phyloP scores from a whole-genome alignment of 2,113 vertebrate genomes.

The Lepisosteus oculatus region DNA sequence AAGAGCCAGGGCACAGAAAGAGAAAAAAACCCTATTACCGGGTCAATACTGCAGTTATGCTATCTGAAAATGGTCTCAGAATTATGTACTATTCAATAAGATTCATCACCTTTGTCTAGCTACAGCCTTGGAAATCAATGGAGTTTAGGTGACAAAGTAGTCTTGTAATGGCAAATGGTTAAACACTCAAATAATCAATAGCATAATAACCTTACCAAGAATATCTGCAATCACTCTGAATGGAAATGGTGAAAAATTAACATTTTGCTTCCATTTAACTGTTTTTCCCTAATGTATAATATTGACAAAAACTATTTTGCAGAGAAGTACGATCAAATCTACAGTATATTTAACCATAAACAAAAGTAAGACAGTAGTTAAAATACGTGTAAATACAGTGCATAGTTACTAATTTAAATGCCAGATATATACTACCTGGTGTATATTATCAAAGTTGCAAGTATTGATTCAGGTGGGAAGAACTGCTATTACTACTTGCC shows the following conservation, averaged over 20 bases:
- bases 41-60: slow-evolving; percentile 34
- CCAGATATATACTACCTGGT: no score
- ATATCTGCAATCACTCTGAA: slow-evolving; percentile 32
- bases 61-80: slow-evolving; percentile 25
- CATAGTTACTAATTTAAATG: no score
- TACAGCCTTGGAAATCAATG: slow-evolving; percentile 51
- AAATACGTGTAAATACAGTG: no score
- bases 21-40: slow-evolving; percentile 39
- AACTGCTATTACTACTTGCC: no score
- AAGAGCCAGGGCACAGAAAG: slow-evolving; percentile 19
- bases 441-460: no score
- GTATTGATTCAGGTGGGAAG: no score
- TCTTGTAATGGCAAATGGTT: slow-evolving; percentile 42
- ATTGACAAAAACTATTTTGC: neutral
- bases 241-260: neutral
- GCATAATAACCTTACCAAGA: slow-evolving; percentile 50
- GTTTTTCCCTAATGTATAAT: neutral
- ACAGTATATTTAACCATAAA: no score
- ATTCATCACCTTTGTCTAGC: slow-evolving; percentile 44
- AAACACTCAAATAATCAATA: slow-evolving; percentile 60
- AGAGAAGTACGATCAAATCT: no score
- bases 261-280: neutral
- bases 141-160: slow-evolving; percentile 47
- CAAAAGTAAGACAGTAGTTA: no score
- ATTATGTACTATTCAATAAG: slow-evolving; percentile 35